phyloP scores from a whole-genome alignment of 2,113 vertebrate species.

The Callipepla squamata region DNA sequence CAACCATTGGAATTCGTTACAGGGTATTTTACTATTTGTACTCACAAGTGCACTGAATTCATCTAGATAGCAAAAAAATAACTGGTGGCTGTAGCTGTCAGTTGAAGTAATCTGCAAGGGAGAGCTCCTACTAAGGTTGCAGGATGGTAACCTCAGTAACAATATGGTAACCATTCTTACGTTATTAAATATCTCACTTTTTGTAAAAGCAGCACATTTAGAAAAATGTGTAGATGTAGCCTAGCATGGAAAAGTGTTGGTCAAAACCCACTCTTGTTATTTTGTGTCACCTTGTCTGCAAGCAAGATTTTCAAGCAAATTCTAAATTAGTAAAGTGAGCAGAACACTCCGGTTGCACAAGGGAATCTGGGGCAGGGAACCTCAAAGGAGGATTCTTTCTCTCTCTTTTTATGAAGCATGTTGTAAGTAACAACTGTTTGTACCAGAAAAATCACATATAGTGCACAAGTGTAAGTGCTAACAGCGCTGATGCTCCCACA shows the following conservation, averaged over 20 bases:
- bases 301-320: constrained; percentile 6
- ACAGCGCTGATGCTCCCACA: constrained; percentile 14
- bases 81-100: constrained; percentile 1
- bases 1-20: background rate
- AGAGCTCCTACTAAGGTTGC: constrained; percentile 20
- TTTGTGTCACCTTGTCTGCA: constrained; percentile 16
- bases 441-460: background rate
- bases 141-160: constrained; percentile 9
- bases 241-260: background rate
- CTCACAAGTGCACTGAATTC: background rate
- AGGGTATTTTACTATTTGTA: background rate
- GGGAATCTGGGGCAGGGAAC: background rate
- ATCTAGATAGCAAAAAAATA: constrained; percentile 4
- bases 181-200: constrained; percentile 8
- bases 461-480: constrained; percentile 41
- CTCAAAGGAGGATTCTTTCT: constrained; percentile 4
- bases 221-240: background rate
- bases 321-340: background rate
- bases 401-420: background rate
- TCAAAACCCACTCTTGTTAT: constrained; percentile 49
- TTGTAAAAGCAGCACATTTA: constrained; percentile 19
- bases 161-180: background rate
- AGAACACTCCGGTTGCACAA: background rate
- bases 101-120: background rate
- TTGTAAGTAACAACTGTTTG: constrained; percentile 31